Percentiles rank a stretch among this genome's conserved stretches.
Evolutionary conservation across 2,797 vertebrate species (phyloP).

Genomic region (Molossus alvarezi): DNA sequence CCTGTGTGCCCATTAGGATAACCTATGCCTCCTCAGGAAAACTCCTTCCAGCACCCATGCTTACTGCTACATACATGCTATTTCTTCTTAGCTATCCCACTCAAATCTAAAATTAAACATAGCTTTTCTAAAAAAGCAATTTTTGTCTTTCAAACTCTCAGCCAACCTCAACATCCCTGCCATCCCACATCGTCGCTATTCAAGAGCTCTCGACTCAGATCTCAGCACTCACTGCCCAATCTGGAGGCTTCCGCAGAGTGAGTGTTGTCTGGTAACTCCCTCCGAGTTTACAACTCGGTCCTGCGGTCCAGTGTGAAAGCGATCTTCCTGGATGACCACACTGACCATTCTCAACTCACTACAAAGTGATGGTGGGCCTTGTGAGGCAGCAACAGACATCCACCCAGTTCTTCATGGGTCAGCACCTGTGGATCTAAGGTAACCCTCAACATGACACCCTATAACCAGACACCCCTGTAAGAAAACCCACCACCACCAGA

Average conservation of each 20-base stretch:
- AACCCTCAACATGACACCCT: accelerated
- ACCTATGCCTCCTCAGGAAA: neutral
- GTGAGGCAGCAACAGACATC: accelerated
- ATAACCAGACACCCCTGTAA: accelerated
- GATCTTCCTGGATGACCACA: accelerated
- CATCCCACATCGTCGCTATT: neutral
- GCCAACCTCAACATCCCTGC: neutral
- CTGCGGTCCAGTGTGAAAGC: accelerated
- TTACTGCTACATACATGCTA: neutral
- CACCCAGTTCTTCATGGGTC: accelerated
- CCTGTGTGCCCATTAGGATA: accelerated
- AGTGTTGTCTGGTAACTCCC: neutral
- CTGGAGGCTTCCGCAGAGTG: neutral
- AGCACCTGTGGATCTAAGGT: accelerated
- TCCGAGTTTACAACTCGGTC: accelerated
- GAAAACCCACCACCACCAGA: neutral
- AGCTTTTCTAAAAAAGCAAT: constrained; percentile 61
- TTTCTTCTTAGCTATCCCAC: constrained; percentile 42
- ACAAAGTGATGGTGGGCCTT: accelerated
- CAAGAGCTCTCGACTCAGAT: neutral
- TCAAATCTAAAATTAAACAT: constrained; percentile 75
- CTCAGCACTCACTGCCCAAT: accelerated
- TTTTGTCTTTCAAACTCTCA: constrained; percentile 22
- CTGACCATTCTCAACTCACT: accelerated
- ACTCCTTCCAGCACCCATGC: neutral